These are phyloP conservation scores for Xiphorhynchus erythropygius DNA, from an alignment of 2,797 vertebrate genomes.

Conservation along the genomic window DNA sequence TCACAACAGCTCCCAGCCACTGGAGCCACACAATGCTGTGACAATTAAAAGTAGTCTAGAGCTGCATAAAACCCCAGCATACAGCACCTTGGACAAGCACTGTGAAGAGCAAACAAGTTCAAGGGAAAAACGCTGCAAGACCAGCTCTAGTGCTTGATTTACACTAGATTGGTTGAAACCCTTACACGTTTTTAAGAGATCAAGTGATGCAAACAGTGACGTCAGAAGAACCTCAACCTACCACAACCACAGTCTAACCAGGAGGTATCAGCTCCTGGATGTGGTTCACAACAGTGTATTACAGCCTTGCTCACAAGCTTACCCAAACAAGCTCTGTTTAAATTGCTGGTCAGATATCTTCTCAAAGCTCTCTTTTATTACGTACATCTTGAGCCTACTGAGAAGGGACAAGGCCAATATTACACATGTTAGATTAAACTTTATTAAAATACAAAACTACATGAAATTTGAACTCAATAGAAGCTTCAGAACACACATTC, in stretches of 20 bases:
- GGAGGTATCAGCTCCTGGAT: not conserved
- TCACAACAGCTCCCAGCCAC: not conserved
- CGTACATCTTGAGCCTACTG: not conserved
- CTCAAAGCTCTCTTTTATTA: not conserved
- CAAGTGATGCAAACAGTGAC: not conserved
- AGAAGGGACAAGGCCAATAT: not conserved
- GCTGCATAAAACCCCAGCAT: not conserved
- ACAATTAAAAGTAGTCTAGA: not conserved
- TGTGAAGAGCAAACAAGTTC: not conserved
- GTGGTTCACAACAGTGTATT: not conserved
- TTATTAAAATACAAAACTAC: slow-evolving; percentile 29
- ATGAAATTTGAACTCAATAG: not conserved
- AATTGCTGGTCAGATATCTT: not conserved
- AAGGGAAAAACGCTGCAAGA: not conserved
- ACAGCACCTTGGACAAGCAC: not conserved
- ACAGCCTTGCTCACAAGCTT: not conserved
- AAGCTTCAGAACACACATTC: not conserved
- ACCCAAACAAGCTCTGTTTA: not conserved
- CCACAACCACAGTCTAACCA: not conserved
- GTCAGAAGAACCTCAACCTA: not conserved
- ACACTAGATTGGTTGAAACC: not conserved
- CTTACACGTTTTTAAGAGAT: not conserved
- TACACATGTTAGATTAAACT: not conserved
- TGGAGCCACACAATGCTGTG: not conserved
- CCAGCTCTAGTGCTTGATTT: not conserved